Evolutionary conservation across 2,888 invertebrate genomes (phyloP), one percentile per base, ranked within the genome.

Genomic region (Scotopteryx bipunctaria): DNA sequence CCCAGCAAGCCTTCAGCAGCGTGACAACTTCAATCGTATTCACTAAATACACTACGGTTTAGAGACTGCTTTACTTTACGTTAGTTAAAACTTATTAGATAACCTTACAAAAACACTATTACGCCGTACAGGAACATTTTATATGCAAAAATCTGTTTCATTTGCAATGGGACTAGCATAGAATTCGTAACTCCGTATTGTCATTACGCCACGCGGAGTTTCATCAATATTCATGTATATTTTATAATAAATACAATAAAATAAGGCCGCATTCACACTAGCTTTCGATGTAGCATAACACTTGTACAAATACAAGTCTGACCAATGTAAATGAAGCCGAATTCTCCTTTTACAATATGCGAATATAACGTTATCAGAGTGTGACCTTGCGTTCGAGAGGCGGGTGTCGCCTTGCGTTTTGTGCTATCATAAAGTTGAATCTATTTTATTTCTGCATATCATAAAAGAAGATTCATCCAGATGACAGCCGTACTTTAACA

Each of bases 81-180:
- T 81, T 76, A 78, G 67, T 77, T 73, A 55, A 71, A 79, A 76
- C 84, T 82, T 84, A 86, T 69, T 71, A 66, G 69, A 80, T 75
- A 77, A 81, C 67, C 79, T 81, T 85, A 84, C 74, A 73, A 76
- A 74, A 82, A 74, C 79, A 80, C 78, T 78, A 80, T 82, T 83
- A 87, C 82, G 84, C 84, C 84, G 83, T 84, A 85, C 84, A 89
- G 89, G 89, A 89, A 89, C 89, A 88, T 85, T 72, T 78, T 77
- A n/a, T 69, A 83, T 86, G 79, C 85, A 85, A 85, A 83, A 81
- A 81, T 78, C 79, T 83, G 83, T 86, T 81, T 78, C 79, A 83
- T 83, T 87, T 88, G 88, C 86, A 87, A 87, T 84, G 85, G 81
- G 89, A 89, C 89, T 89, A 89, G 88, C 86, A 85, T 79, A 78